phyloP scores from a whole-genome alignment of 2,797 vertebrate species.

The Liparis tanakae region DNA sequence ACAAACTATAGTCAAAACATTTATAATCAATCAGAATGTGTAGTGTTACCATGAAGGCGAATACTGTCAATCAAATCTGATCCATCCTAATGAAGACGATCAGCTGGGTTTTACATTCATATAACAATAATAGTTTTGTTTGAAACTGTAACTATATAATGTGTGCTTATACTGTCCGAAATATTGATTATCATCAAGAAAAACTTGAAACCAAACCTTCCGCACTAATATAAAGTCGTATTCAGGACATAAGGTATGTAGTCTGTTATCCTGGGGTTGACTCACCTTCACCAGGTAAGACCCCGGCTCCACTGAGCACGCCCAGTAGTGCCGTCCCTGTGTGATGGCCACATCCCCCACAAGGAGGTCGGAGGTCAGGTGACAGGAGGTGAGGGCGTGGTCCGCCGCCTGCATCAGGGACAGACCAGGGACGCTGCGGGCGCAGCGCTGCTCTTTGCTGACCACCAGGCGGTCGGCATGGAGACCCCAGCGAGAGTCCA shows the following conservation, averaged over 20 bases:
- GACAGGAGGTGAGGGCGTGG: constrained; percentile 94
- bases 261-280: background rate
- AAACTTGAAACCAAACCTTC: background rate
- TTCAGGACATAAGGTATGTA: background rate
- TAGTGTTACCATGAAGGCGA: background rate
- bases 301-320: constrained; percentile 94
- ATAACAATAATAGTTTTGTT: background rate
- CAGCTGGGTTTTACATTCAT: background rate
- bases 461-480: constrained; percentile 93
- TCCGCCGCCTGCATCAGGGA: constrained; percentile 94
- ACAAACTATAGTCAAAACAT: background rate
- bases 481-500: constrained; percentile 94
- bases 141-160: background rate
- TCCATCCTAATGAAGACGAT: background rate
- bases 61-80: background rate
- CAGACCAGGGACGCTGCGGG: constrained; percentile 92
- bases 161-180: background rate
- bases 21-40: background rate
- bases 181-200: background rate
- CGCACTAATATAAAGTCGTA: background rate
- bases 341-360: constrained; percentile 95
- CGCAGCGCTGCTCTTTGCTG: constrained; percentile 94
- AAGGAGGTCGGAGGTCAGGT: constrained; percentile 93
- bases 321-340: constrained; percentile 97
- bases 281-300: constrained; percentile 93